These are phyloP conservation scores for Acanthurus lineatus DNA, from an alignment of 2,797 vertebrate genomes.

Conservation along the genomic window DNA sequence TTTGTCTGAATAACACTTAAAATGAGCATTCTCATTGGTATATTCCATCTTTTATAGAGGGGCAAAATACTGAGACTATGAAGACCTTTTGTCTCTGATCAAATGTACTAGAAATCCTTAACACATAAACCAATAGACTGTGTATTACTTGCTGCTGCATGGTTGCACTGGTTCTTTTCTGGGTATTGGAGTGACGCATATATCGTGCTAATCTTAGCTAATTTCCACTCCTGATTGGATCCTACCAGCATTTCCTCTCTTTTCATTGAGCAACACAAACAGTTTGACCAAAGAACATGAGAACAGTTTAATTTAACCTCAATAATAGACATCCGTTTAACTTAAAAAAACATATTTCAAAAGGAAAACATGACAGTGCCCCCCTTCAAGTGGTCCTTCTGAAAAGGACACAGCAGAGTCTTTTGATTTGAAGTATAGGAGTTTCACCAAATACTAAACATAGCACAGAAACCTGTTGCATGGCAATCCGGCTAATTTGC, in stretches of 20 bases:
- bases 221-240: constrained; percentile 57
- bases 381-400: background rate
- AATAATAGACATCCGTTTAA: background rate
- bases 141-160: background rate
- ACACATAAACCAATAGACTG: background rate
- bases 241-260: constrained; percentile 10
- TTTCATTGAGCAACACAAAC: constrained; percentile 24
- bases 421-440: background rate
- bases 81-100: background rate
- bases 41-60: background rate
- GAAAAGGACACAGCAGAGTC: background rate
- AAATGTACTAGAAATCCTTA: background rate
- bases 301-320: background rate
- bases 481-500: background rate
- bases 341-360: background rate
- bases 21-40: background rate
- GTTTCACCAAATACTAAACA: background rate
- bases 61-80: background rate
- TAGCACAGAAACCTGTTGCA: background rate
- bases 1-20: no score
- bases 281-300: background rate
- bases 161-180: constrained; percentile 35
- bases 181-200: constrained; percentile 50
- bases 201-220: constrained; percentile 58
- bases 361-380: background rate